Evolutionary conservation across 1,140 invertebrate genomes (phyloP), one percentile per base, ranked within the genome.

Genomic region (Ips typographus): DNA sequence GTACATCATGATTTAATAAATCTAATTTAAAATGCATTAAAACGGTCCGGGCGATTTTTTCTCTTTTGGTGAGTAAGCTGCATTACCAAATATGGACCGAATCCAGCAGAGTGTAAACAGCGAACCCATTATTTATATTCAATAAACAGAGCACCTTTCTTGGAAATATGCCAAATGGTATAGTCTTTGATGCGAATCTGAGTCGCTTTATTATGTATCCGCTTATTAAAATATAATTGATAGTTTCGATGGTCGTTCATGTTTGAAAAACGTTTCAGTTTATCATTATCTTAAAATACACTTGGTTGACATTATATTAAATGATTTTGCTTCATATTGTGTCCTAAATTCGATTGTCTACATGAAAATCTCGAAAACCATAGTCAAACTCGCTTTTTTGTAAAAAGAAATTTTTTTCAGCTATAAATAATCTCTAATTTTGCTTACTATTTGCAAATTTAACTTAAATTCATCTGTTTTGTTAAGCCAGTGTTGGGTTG

Each of bases 1-100:
- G 38, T 68, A 68, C 39, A 60, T 68, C 65, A 60, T 60, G 65
- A 68, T 68, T 68, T 68, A 60, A 68, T 68, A 68, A 68, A 68
- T 68, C 65, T 68, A 68, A 68, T 68, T 68, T 68, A 68, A 68
- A 68, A 68, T 68, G 65, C 65, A 68, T 68, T 68, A 68, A 68
- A 68, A 68, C 65, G 55, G 65, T 68, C 58, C 43, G 58, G 49
- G 22, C 51, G 60, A 44, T 63, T 53, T 64, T 64, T 42, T 64
- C 44, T 37, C 53, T 64, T 64, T 64, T 6, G 64, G 52, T 58
- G 64, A 66, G 55, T 66, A 66, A 66, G 64, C 64, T 58, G 64
- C 64, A 58, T 57, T 52, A 60, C 65, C 65, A 68, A 68, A 68
- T 60, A 68, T 52, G 65, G 65, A 37, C 49, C 37, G 65, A 22